These are phyloP conservation scores for Brachyrhaphis roseni DNA, from an alignment of 2,797 vertebrate species.

Conservation along the genomic window DNA sequence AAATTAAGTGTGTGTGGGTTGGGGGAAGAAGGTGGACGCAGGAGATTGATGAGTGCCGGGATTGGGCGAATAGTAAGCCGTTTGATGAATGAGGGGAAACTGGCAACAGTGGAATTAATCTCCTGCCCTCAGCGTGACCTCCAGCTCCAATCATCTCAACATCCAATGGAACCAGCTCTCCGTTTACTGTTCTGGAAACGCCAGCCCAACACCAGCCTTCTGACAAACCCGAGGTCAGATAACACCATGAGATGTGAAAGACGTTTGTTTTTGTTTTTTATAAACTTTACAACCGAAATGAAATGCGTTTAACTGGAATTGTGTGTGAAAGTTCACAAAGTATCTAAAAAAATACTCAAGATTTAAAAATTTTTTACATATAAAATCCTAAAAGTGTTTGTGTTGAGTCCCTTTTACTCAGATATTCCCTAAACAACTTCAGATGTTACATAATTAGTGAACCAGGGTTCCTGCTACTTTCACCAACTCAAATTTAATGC, in stretches of 20 bases:
- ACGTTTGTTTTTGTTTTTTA: background rate
- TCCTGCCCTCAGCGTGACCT: conserved; percentile 77
- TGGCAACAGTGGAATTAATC: conserved; percentile 81
- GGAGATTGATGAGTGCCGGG: conserved; percentile 77
- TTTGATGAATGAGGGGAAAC: conserved; percentile 83
- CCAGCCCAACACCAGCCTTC: conserved; percentile 12
- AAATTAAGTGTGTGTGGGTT: conserved; percentile 62
- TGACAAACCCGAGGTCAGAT: conserved; percentile 16
- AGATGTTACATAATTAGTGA: background rate
- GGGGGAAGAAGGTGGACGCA: conserved; percentile 59
- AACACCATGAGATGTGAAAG: background rate
- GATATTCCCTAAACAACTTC: background rate
- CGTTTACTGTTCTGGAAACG: conserved; percentile 35
- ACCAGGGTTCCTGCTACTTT: no score
- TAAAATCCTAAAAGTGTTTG: background rate
- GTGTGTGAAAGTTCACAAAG: background rate
- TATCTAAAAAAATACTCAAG: background rate
- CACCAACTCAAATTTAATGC: no score
- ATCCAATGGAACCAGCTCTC: conserved; percentile 31
- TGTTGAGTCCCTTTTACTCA: background rate
- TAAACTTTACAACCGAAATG: background rate
- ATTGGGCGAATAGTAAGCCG: conserved; percentile 76
- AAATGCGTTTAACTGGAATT: background rate
- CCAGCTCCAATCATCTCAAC: conserved; percentile 52
- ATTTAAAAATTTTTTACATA: background rate